Evolutionary conservation across 2,113 vertebrate species (phyloP), one percentile per base, ranked within the genome.

Genomic region (Zosterops borbonicus): DNA sequence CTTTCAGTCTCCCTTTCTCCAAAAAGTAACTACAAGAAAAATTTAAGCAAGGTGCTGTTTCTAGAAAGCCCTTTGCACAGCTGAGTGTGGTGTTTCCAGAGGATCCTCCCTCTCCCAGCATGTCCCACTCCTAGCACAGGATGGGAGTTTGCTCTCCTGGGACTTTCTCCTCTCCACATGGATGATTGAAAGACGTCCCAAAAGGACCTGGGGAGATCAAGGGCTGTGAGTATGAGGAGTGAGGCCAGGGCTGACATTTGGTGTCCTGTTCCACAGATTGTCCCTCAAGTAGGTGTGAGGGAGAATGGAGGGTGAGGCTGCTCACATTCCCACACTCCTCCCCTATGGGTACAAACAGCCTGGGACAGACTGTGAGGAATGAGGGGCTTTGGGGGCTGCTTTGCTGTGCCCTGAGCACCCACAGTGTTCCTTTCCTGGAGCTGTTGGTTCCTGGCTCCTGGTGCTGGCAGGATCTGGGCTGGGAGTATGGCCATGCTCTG

Each of bases 401-500:
- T 22, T 44, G 42, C n/a, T 65, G 82, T 77, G 18, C 13, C 52
- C 49, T 3, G 14, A 58, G 49, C 46, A 64, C 5, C 41, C 11
- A 11, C 55, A 58, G 53, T 0, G 0, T 41, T 63, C 31, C n/a
- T 31, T 77, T 64, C 31, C n/a, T 28, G 84, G 33, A 59, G 16
- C 9, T 70, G 53, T 16, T 0, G 0, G 39, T 14, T 82, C 39
- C 60, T 35, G 4, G 2, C 9, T 74, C 29, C 77, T 6, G 4
- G 7, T 78, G 21, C 82, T 3, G 5, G 65, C 67, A 76, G 71
- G 37, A 70, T 31, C 52, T 74, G 73, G 56, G 23, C 74, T 63
- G 1, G 0, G 70, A 56, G 53, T 63, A 37, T 0, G 1, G 73
- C 84, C 53, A 2, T 1, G 7, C 58, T 93, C 46, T 1, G 1